phyloP scores from a whole-genome alignment of 2,113 vertebrate genomes.

The Empidonax alnorum region DNA sequence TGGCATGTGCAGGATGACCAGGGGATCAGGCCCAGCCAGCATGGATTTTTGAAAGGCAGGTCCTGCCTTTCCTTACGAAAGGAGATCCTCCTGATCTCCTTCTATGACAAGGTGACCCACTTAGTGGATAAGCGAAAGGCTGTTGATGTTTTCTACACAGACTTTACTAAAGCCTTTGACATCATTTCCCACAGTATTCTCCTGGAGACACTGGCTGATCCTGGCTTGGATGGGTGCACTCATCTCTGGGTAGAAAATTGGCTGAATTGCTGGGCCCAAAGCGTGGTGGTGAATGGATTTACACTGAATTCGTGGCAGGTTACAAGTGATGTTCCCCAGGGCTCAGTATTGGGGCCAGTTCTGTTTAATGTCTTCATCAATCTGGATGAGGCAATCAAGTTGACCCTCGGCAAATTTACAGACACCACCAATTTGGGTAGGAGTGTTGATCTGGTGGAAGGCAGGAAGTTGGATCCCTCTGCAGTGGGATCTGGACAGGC shows the following conservation, averaged over 20 bases:
- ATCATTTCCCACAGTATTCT: background rate
- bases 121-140: background rate
- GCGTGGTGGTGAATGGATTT: too few species aligned
- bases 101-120: background rate
- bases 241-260: background rate
- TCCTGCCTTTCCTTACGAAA: background rate
- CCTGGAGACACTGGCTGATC: background rate
- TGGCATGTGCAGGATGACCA: background rate
- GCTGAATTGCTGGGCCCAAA: background rate
- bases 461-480: background rate
- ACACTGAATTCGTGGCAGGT: background rate
- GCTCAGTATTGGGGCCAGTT: background rate
- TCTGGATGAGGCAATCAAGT: background rate
- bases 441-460: background rate
- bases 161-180: background rate
- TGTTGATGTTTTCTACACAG: background rate
- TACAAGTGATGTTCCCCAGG: background rate
- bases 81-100: background rate
- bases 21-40: background rate
- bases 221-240: background rate
- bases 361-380: background rate
- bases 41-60: background rate
- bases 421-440: background rate
- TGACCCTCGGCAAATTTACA: background rate
- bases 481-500: background rate